Evolutionary conservation across 1,140 invertebrate species (phyloP), one percentile per base, ranked within the genome.

Genomic region (Megalonaias nervosa): DNA sequence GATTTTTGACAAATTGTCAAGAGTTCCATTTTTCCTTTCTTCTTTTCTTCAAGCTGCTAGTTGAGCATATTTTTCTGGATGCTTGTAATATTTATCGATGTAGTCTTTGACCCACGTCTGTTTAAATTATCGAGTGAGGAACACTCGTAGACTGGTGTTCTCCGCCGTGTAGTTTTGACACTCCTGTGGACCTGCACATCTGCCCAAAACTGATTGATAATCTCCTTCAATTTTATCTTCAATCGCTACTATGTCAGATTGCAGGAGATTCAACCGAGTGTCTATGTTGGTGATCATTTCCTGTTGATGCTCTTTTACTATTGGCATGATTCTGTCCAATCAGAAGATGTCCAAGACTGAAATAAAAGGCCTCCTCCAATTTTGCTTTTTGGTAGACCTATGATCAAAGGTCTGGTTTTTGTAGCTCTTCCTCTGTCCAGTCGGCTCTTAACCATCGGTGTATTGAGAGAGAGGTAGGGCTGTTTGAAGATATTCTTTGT

Each of bases 311-410:
- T 31, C 59, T 16, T 56, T 38, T 15, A 71, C 62, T 31, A 6
- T 67, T 71, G 4, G 62, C 70, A n/a, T 67, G 31, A 67, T 78
- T 71, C 76, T 71, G 74, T 64, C 73, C 76, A 13, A 73, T 71
- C n/a, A 78, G 38, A 14, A 78, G 56, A 61, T 78, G 71, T 57
- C 64, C 56, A 9, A 78, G 66, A 16, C 76, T 56, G 58, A 73
- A 64, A 31, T 78, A 66, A 69, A 78, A 78, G 23, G 71, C 71
- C 16, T 66, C 58, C 16, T 78, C 66, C n/a, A 78, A 69, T 23
- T 78, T 66, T 1, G 71, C 64, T 48, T 78, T 78, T 11, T 74
- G 55, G 71, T 71, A 78, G 23, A 26, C 16, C 76, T 70, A 78
- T 11, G 71, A 73, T 1, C 65, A 70, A 17, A 16, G 14, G 62